Evolutionary conservation across 2,888 invertebrate genomes (phyloP).

Genomic region (Cantharis nigra): DNA sequence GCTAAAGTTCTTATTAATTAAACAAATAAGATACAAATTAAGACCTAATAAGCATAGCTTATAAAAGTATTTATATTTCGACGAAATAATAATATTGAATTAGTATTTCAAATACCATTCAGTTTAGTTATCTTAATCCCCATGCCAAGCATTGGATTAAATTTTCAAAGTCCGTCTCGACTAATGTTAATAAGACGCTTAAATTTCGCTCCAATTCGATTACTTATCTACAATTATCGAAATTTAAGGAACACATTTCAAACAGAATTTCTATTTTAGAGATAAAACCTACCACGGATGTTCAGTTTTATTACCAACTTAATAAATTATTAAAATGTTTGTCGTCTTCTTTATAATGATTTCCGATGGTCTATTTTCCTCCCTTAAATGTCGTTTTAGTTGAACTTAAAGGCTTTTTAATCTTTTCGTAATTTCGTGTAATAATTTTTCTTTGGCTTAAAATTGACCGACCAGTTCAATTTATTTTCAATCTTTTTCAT

Average conservation of each 20-base stretch:
- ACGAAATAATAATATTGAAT: not conserved
- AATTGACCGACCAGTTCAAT: not conserved
- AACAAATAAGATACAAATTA: not conserved
- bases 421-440: not conserved
- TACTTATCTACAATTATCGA: not conserved
- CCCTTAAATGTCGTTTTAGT: not conserved
- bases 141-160: not conserved
- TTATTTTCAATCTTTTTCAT: not conserved
- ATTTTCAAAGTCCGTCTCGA: not conserved
- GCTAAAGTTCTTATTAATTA: not conserved
- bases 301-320: not conserved
- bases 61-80: not conserved
- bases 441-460: not conserved
- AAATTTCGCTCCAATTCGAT: not conserved
- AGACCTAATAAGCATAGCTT: not conserved
- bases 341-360: not conserved
- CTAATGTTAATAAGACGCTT: not conserved
- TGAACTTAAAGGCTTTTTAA: not conserved
- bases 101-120: not conserved
- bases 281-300: not conserved
- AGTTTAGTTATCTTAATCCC: not conserved
- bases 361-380: not conserved
- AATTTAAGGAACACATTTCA: not conserved
- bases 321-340: not conserved
- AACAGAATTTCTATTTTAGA: not conserved